These are phyloP conservation scores for Catocala nupta DNA, from an alignment of 2,888 invertebrate genomes.

Conservation along the genomic window DNA sequence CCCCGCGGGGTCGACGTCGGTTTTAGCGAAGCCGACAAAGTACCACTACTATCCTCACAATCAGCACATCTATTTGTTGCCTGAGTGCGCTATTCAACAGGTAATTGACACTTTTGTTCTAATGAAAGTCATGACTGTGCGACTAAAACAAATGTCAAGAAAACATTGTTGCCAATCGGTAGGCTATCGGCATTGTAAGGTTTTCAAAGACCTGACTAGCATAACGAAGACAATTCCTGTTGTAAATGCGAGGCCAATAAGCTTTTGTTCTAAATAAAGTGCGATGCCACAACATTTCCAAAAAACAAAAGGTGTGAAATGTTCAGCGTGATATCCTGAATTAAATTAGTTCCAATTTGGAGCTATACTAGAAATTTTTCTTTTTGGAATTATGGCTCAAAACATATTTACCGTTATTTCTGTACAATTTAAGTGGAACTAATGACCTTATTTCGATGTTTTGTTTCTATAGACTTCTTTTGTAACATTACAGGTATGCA, in stretches of 20 bases:
- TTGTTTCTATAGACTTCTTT: neutral
- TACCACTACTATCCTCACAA: constrained; percentile 98
- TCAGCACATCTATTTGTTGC: constrained; percentile 96
- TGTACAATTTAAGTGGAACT: no score
- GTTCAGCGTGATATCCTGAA: constrained; percentile 6
- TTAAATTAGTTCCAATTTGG: constrained; percentile 11
- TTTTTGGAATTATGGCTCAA: neutral
- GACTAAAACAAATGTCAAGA: constrained; percentile 32
- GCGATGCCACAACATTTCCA: constrained; percentile 19
- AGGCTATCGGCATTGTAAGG: constrained; percentile 18
- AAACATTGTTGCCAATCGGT: constrained; percentile 33
- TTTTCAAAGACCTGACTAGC: constrained; percentile 25
- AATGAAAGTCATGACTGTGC: constrained; percentile 41
- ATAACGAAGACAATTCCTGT: constrained; percentile 23
- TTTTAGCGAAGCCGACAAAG: constrained; percentile 94
- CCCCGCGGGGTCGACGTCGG: constrained; percentile 90
- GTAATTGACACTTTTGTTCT: constrained; percentile 71
- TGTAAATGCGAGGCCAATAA: constrained; percentile 26
- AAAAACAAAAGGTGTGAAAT: constrained; percentile 5
- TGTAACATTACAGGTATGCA: constrained; percentile 90
- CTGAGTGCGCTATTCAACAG: constrained; percentile 98
- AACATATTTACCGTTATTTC: neutral
- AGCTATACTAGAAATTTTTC: neutral
- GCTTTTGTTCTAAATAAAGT: constrained; percentile 37
- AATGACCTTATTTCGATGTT: neutral